Conservation (phyloP, 2,888 invertebrate genomes). For the Drosophila multiciliata region DNA sequence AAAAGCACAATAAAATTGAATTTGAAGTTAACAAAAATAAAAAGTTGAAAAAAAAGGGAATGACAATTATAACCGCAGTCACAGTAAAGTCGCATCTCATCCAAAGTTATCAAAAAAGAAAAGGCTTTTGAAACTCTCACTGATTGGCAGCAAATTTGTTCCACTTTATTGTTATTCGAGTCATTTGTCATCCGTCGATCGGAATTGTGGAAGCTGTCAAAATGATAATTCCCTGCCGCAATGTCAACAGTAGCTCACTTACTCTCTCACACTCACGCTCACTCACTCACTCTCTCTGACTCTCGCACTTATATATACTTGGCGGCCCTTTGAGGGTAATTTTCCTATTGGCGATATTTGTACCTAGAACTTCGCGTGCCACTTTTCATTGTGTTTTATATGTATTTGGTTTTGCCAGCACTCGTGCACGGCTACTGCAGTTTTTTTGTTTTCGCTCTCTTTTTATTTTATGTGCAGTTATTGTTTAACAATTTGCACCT, state of each 20-base stretch:
- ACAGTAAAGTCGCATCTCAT: constrained; percentile 21
- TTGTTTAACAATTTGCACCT: constrained; percentile 61
- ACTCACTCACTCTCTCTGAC: not conserved
- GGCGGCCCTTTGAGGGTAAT: constrained; percentile 35
- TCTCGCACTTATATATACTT: constrained; percentile 7
- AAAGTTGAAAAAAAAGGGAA: not conserved
- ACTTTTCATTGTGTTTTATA: constrained; percentile 36
- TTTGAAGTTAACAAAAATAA: not conserved
- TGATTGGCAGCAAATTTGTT: constrained; percentile 52
- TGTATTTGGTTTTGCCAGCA: constrained; percentile 27
- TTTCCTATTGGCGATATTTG: constrained; percentile 33
- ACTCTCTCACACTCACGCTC: not conserved
- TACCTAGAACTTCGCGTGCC: constrained; percentile 48
- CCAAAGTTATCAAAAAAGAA: constrained; percentile 8
- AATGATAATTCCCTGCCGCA: constrained; percentile 53
- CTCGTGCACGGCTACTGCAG: constrained; percentile 36
- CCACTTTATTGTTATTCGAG: constrained; percentile 46
- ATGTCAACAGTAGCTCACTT: constrained; percentile 38
- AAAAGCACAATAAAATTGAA: not conserved
- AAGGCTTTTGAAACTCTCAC: constrained; percentile 29
- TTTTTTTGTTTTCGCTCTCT: constrained; percentile 12
- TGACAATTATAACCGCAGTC: constrained; percentile 13
- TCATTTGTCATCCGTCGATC: constrained; percentile 41
- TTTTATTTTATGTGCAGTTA: constrained; percentile 24
- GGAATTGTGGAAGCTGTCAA: constrained; percentile 54